Base-by-base conservation (phyloP, 2,888 invertebrate species). In the Rutpela maculata region DNA sequence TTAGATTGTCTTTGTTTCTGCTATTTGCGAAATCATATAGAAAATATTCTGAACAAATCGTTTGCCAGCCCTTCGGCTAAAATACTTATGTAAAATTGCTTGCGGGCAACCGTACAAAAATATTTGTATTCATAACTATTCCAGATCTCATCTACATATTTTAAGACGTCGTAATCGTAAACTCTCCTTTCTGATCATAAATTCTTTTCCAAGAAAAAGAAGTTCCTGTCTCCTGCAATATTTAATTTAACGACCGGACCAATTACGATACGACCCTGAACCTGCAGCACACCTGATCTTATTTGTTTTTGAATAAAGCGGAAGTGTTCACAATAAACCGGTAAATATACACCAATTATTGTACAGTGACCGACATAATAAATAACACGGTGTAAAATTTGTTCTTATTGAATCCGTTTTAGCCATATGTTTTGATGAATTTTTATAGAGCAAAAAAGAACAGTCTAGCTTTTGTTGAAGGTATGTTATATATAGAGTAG, bases 221-320 rank as follows among this genome's bases (percentile, higher is more conserved):
- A 6, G 7, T 9, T 62, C 6, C n/a, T 17, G 50, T 12, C 50
- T 50, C 15, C 50, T 50, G 50, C 22, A 26, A 26, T n/a, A 60
- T n/a, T 26, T 22, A 60, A 15, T 22, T 59, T 19, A 22, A 59
- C 11, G 22, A 19, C 12, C 59, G 11, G n/a, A 43, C 12, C 22
- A 10, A 19, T 17, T 50, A 66, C 15, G n/a, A 38, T 17, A 35
- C 18, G 38, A 43, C 66, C 66, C 12, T 66, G 66, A 66, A 66
- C 66, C 22, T 66, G 26, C 22, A 55, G 26, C 50, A 6, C n/a
- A 66, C 18, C 50, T 50, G 50, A 22, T 50, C 50, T 22, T 26
- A 38, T 59, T 69, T 31, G 11, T 35, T 66, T 66, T 55, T 43
- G 22, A 50, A 19, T 22, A 50, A 19, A 66, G 50, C 50, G 66